Conservation (phyloP, 2,113 vertebrate species). For the Azemiops feae region DNA sequence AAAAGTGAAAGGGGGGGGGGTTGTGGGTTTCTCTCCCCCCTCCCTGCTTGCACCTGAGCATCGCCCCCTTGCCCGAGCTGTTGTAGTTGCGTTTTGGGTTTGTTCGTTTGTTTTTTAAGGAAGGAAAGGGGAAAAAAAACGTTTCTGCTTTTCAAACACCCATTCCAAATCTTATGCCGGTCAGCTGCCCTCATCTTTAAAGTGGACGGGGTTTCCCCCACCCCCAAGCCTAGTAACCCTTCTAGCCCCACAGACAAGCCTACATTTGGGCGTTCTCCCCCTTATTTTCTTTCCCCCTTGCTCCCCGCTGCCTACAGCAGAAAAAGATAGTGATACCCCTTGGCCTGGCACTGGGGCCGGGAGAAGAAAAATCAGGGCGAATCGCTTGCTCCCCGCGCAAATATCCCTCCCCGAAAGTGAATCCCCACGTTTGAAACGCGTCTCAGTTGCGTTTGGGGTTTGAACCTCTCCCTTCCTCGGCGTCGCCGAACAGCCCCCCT, state of each 20-base stretch:
- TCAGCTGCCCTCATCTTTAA: not conserved
- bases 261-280: not conserved
- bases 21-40: too few species aligned
- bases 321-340: not conserved
- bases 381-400: not conserved
- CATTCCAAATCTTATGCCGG: not conserved
- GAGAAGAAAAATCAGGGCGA: not conserved
- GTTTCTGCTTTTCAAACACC: not conserved
- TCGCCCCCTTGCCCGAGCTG: not conserved
- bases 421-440: not conserved
- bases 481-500: not conserved
- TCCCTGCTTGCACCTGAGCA: not conserved
- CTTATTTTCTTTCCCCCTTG: not conserved
- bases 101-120: not conserved
- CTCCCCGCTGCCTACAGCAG: not conserved
- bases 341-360: not conserved
- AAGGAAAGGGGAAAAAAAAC: not conserved
- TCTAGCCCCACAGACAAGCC: not conserved
- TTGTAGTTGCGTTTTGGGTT: not conserved
- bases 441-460: not conserved
- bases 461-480: not conserved
- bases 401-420: not conserved
- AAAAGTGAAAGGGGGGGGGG: not conserved
- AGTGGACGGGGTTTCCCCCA: not conserved
- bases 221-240: not conserved